Base-by-base conservation (phyloP, 1,140 invertebrate species). In the Rhyzopertha dominica region DNA sequence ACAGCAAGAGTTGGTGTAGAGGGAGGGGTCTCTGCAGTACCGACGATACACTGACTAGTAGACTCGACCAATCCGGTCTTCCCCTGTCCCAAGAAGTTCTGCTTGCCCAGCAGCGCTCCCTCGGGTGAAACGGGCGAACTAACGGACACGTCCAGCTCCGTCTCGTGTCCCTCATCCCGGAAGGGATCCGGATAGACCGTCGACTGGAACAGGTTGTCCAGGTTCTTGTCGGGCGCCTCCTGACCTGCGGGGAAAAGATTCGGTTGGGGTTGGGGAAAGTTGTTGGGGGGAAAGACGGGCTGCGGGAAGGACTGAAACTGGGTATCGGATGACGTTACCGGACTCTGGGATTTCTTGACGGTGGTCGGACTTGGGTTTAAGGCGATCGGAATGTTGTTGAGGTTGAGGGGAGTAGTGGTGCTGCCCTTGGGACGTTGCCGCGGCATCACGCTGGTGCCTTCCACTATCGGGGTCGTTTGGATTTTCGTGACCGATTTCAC, bases 381-480 rank as follows among this genome's bases (percentile, higher is more conserved):
- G 0, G 67, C 71, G 7, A 74, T 51, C n/a, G 72, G 69, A 36
- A 74, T 56, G 16, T 65, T 62, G 24, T 54, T 61, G 9, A 66
- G 52, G 47, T 67, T 70, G 16, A 70, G 58, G 1, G 69, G 67
- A 26, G 68, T 66, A 24, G 64, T 63, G 3, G 70, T 51, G 29
- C 61, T 71, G 43, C 77, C 82, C 61, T 92, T 91, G 8, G 89
- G 90, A 49, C 90, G 72, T 61, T 91, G 87, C 30, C 89, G 70
- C 4, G 90, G 90, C 10, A 84, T 85, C 4, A 93, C 88, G 35
- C 85, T 88, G 3, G 90, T 93, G 34, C 55, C 38, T 58, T 82
- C 75, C n/a, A 79, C 71, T 14, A 75, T 47, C 12, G 76, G 66
- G 7, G 74, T 63, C 0, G 71, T 61, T 31, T 69, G 65, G 29